Conservation (phyloP, 2,113 vertebrate species). For the Petrocephalus microphthalmus region DNA sequence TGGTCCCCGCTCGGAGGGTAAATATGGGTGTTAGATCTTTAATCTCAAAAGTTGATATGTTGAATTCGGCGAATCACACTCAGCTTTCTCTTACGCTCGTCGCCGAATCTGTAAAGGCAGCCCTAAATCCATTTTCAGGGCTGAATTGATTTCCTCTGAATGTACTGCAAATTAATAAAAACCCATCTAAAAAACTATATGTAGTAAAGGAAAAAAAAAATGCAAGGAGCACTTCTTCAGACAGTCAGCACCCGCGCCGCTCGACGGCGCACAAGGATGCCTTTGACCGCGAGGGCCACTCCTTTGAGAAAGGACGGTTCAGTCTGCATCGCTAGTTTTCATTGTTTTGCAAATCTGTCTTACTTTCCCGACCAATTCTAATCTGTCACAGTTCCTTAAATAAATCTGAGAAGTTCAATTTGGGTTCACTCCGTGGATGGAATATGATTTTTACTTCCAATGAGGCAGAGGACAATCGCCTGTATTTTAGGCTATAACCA, state of each 20-base stretch:
- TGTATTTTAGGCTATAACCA: neutral
- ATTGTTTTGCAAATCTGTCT: slow-evolving; percentile 21
- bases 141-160: slow-evolving; percentile 12
- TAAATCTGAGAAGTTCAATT: slow-evolving; percentile 19
- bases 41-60: neutral
- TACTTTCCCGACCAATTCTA: slow-evolving; percentile 1
- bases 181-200: neutral
- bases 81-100: neutral
- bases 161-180: neutral
- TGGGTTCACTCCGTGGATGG: slow-evolving; percentile 7
- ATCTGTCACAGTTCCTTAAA: slow-evolving; percentile 16
- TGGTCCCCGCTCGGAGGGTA: neutral
- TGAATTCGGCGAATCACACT: neutral
- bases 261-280: neutral
- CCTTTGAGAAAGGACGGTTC: neutral
- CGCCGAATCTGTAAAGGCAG: neutral
- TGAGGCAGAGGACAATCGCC: slow-evolving; percentile 1
- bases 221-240: neutral
- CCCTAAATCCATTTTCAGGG: neutral
- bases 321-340: neutral
- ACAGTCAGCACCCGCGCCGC: neutral
- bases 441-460: slow-evolving; percentile 11
- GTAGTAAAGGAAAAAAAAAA: neutral
- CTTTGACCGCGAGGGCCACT: neutral
- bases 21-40: neutral